Evolutionary conservation across 2,888 invertebrate species (phyloP), one percentile per base, ranked within the genome.

Genomic region (Machimus rusticus): DNA sequence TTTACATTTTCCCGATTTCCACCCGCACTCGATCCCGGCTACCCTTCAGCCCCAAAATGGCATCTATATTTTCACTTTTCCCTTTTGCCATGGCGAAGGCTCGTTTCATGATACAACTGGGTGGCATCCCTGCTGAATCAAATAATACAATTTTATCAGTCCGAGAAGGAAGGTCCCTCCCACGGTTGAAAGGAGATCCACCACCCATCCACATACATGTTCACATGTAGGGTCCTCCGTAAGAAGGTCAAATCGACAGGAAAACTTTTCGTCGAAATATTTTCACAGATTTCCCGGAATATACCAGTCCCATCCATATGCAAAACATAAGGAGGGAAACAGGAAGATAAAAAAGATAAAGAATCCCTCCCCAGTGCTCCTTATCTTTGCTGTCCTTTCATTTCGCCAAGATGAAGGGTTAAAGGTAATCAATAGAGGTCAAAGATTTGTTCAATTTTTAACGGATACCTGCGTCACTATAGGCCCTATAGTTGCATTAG

Each of bases 61-160:
- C 66, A 79, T 51, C 28, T 79, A 16, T 79, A 79, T 51, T 79
- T 51, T 79, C 79, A 79, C 79, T 79, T 78, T 79, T 79, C 43
- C 78, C 46, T 79, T 55, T 66, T 66, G 66, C 66, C 28, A 31
- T 19, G 66, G 23, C 28, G 2, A 51, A 66, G 2, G n/a, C 28
- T 79, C 79, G 16, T 79, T 79, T 79, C 31, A 79, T 51, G 79
- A 79, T 51, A 46, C 79, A 19, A 66, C 66, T 28, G 28, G 51
- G 51, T 51, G 51, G 66, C 79, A 79, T 79, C 51, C 79, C 23
- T 79, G 79, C 79, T 79, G 51, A 31, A 79, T 79, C 79, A 79
- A 79, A 79, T 79, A 79, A 79, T 79, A 79, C 51, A 79, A 79
- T 79, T 79, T 79, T 79, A 79, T 79, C 79, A 51, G 79, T 19